Conservation (phyloP, 2,113 vertebrate species). For the Brachyhypopomus gauderio region DNA sequence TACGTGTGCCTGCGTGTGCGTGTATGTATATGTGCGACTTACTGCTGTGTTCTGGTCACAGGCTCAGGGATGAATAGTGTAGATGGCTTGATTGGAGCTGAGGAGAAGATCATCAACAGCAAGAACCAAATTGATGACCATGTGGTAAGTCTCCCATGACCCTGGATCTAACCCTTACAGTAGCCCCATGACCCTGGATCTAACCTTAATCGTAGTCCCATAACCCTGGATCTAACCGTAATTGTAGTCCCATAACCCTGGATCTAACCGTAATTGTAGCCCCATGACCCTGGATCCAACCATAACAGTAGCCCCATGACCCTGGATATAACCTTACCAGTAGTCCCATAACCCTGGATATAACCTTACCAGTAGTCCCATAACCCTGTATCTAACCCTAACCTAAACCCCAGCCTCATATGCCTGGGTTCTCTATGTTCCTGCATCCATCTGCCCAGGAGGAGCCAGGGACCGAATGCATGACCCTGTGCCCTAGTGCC, state of each 20-base stretch:
- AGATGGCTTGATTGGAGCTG: conserved; percentile 87
- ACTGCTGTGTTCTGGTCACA: conserved; percentile 63
- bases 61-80: conserved; percentile 88
- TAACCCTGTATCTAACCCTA: neutral
- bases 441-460: conserved; percentile 1
- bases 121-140: conserved; percentile 87
- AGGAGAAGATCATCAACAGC: conserved; percentile 92
- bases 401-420: neutral
- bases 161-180: neutral
- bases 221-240: neutral
- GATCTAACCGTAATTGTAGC: neutral
- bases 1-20: neutral
- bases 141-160: conserved; percentile 78
- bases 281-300: neutral
- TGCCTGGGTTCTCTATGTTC: conserved; percentile 40
- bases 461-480: neutral
- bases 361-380: neutral
- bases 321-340: neutral
- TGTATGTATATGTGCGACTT: conserved; percentile 20
- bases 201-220: neutral
- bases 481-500: neutral
- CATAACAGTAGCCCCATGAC: neutral
- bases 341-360: neutral
- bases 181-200: neutral
- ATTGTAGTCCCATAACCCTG: neutral